Percentiles rank a stretch among this genome's conserved stretches.
phyloP scores from a whole-genome alignment of 2,113 vertebrate genomes.

The Motacilla tschutschensis region DNA sequence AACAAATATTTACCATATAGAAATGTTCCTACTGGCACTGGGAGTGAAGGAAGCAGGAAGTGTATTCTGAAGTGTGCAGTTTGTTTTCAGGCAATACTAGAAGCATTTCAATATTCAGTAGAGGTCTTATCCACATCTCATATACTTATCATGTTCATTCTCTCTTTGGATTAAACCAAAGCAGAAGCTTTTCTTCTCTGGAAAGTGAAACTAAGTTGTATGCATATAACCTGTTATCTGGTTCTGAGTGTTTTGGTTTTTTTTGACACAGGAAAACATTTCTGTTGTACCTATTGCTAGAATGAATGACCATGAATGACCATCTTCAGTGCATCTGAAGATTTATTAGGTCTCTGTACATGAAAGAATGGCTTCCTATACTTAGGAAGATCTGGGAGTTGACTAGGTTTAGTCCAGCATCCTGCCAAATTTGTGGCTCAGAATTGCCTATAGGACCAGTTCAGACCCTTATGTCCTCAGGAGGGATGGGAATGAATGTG shows the following conservation, averaged over 20 bases:
- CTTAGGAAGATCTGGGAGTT: background rate
- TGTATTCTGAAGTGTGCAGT: background rate
- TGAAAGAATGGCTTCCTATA: background rate
- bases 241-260: background rate
- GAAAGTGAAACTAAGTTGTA: background rate
- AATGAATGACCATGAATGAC: background rate
- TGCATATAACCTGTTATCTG: background rate
- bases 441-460: background rate
- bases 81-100: background rate
- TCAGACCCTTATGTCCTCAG: background rate
- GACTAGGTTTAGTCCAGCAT: background rate
- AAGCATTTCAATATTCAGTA: background rate
- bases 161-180: background rate
- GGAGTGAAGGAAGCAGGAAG: background rate
- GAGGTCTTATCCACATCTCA: background rate
- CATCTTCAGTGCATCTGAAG: background rate
- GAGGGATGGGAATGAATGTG: background rate
- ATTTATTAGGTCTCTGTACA: background rate
- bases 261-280: background rate
- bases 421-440: background rate
- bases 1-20: background rate
- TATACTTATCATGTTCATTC: background rate
- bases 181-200: background rate
- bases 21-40: background rate
- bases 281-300: background rate